Conservation (phyloP, 1,140 invertebrate species). For the Theocolax elegans region DNA sequence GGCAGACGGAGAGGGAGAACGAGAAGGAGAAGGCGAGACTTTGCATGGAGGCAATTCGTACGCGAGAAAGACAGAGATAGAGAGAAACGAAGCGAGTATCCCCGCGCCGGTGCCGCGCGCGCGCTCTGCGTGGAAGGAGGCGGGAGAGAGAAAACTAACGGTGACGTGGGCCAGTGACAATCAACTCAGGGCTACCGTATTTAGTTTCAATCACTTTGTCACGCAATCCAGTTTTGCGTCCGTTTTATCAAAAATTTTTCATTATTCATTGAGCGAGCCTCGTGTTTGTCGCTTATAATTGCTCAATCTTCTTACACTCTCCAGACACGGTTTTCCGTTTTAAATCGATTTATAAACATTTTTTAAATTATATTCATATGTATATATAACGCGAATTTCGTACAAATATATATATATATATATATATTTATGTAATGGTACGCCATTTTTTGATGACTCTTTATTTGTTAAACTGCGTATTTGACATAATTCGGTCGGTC, state of each 20-base stretch:
- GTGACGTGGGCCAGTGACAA: slow-evolving; percentile 58
- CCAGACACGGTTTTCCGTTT: too few species aligned
- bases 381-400: too few species aligned
- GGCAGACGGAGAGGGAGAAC: background rate
- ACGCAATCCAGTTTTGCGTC: slow-evolving; percentile 32
- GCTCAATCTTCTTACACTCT: too few species aligned
- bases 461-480: too few species aligned
- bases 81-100: slow-evolving; percentile 7
- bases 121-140: slow-evolving; percentile 22
- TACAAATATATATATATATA: too few species aligned
- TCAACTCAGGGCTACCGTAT: slow-evolving; percentile 51
- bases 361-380: too few species aligned
- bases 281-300: background rate
- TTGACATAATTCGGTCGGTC: too few species aligned
- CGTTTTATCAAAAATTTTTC: slow-evolving; percentile 6
- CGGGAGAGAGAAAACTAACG: slow-evolving; percentile 55
- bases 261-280: background rate
- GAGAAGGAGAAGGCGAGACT: too few species aligned
- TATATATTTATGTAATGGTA: too few species aligned
- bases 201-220: background rate
- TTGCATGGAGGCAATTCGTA: too few species aligned
- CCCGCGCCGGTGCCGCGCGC: background rate
- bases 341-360: too few species aligned
- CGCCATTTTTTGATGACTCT: too few species aligned
- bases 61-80: slow-evolving; percentile 22